These are phyloP conservation scores for Drosophila birchii DNA, from an alignment of 2,888 invertebrate species.

Conservation along the genomic window DNA sequence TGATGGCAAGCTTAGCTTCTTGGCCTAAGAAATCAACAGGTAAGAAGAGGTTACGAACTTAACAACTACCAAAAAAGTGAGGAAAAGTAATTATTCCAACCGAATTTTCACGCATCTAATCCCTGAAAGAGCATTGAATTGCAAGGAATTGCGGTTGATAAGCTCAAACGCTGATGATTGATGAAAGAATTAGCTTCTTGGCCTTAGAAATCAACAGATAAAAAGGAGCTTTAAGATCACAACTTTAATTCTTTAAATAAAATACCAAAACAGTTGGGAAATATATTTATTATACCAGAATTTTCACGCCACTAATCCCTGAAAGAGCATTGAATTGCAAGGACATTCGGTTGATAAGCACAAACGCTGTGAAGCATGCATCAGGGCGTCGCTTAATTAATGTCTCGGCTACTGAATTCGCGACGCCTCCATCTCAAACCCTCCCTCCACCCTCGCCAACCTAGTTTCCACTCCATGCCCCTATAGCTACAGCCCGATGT, in stretches of 20 bases:
- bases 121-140: too few species aligned
- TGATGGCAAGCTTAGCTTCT: not conserved
- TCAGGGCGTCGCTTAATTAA: conserved; percentile 46
- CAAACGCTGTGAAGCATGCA: conserved; percentile 38
- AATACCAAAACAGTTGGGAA: not conserved
- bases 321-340: conserved; percentile 6
- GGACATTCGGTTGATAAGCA: conserved; percentile 23
- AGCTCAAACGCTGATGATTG: too few species aligned
- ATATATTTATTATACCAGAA: not conserved
- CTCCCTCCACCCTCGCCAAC: too few species aligned
- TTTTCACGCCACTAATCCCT: not conserved
- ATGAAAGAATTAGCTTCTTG: not conserved
- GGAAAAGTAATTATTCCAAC: too few species aligned
- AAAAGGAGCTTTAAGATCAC: not conserved
- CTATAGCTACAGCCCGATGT: conserved; percentile 17
- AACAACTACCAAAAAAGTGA: too few species aligned
- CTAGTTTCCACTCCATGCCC: not conserved
- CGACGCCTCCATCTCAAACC: not conserved
- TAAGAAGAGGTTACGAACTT: too few species aligned
- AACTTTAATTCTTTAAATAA: not conserved
- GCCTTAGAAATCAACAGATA: not conserved
- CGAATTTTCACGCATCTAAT: too few species aligned
- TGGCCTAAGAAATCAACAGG: not conserved
- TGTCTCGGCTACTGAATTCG: conserved; percentile 36
- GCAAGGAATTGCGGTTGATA: too few species aligned